Base-by-base conservation (phyloP, 2,797 vertebrate species). In the Xenopus petersii region DNA sequence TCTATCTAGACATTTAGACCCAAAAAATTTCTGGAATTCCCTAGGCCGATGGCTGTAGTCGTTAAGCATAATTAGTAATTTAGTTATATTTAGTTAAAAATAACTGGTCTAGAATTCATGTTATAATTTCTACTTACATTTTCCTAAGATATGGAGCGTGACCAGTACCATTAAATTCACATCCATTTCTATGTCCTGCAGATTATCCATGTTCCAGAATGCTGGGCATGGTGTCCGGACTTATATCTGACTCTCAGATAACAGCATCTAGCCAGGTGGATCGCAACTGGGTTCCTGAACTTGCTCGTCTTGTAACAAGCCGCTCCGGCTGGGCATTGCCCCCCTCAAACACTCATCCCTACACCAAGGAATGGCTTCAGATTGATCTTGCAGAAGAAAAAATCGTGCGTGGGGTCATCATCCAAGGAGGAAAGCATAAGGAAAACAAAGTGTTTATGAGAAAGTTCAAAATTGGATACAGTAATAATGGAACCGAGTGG, bases 201-300 rank as follows among this genome's bases (percentile, higher is more conserved):
- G 97, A 98, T 86, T 95, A 93, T 74, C 94, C 93, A 0, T 99
- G 97, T 77, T 96, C 95, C 42, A 94, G 91, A 77, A 98, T 99
- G 96, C 64, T 99, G 86, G 98, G 97, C 16, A 96, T 99, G 95
- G 94, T 99, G 58, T 98, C 97, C 0, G 97, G 97, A 46, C 96
- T 95, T 79, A 95, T 99, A 86, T 85, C 95, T 0, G 97, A 99
- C 62, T 88, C 93, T 80, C 97, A 98, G 88, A 97, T 99, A 83
- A 93, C 90, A 54, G 95, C 94, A 2, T 99, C 96, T 8, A 96
- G 94, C 33, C 92, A 92, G 81, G 88, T 87, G 7, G 94, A 98
- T 80, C 90, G 95, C 1, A 94, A 94, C 77, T 98, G 96, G 97
- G 91, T 96, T 77, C 94, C 97, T 0, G 97, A 98, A 82, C 95